These are phyloP conservation scores for Lutjanus campechanus DNA, from an alignment of 2,797 vertebrate species.

Conservation along the genomic window DNA sequence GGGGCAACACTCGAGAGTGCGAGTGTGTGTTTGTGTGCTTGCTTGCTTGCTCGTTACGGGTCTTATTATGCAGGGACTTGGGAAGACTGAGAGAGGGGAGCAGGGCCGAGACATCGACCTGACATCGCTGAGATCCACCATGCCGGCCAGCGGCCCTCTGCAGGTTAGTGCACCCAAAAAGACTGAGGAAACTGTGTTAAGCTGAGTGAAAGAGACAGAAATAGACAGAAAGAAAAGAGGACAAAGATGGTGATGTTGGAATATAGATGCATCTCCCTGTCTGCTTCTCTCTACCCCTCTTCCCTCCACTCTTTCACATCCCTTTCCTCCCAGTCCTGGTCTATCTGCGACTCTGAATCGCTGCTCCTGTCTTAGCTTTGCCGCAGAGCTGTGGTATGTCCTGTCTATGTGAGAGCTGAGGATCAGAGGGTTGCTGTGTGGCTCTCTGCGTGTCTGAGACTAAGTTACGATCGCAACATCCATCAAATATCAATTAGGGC, in stretches of 20 bases:
- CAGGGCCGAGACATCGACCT: conserved; percentile 82
- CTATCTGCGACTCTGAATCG: conserved; percentile 42
- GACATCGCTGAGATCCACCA: conserved; percentile 82
- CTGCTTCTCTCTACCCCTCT: conserved; percentile 23
- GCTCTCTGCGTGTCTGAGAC: conserved; percentile 46
- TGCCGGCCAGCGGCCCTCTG: conserved; percentile 80
- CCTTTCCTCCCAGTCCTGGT: conserved; percentile 35
- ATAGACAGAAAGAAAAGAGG: neutral
- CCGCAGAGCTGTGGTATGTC: conserved; percentile 83
- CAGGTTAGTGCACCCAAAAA: conserved; percentile 79
- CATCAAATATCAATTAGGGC: conserved; percentile 87
- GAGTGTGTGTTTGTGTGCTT: conserved; percentile 40
- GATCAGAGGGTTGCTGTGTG: conserved; percentile 69
- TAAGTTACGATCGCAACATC: conserved; percentile 62
- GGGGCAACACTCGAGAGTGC: conserved; percentile 38
- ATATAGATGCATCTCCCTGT: neutral
- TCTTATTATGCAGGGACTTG: conserved; percentile 77
- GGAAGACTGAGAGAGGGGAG: conserved; percentile 80
- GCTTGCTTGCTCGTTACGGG: conserved; percentile 13
- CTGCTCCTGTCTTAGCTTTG: conserved; percentile 69
- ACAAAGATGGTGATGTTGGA: neutral
- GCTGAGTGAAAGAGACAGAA: neutral
- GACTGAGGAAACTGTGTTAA: neutral
- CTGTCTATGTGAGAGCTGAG: conserved; percentile 74
- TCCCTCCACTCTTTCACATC: conserved; percentile 46